Conservation (phyloP, 1,140 invertebrate genomes). For the Subanguina moxae region DNA sequence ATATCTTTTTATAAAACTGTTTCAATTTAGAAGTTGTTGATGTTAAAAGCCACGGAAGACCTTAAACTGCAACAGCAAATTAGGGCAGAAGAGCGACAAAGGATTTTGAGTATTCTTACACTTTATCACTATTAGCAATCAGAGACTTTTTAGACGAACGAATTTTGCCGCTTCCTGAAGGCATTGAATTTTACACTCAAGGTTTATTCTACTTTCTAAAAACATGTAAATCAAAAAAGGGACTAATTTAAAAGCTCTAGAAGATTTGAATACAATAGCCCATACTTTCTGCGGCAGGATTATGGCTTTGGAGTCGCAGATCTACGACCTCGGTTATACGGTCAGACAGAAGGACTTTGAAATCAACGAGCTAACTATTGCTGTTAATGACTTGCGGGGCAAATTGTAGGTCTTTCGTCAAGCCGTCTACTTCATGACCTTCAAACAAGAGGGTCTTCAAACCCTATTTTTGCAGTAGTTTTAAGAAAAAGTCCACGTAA, state of each 20-base stretch:
- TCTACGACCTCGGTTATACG: slow-evolving; percentile 94
- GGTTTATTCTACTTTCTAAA: neutral
- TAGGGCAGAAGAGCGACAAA: slow-evolving; percentile 91
- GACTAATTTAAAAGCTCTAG: slow-evolving; percentile 71
- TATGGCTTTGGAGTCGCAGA: slow-evolving; percentile 83
- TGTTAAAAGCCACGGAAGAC: slow-evolving; percentile 98
- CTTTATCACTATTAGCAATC: too few relatives aligned
- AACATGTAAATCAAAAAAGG: neutral
- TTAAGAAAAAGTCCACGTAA: too few relatives aligned
- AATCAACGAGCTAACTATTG: slow-evolving; percentile 96
- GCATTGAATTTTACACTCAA: neutral
- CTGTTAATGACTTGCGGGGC: slow-evolving; percentile 97
- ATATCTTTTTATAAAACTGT: too few relatives aligned
- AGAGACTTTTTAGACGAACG: slow-evolving; percentile 9
- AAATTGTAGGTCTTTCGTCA: slow-evolving; percentile 99
- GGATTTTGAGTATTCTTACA: slow-evolving; percentile 92
- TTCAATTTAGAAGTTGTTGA: slow-evolving; percentile 73
- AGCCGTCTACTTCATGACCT: too few relatives aligned
- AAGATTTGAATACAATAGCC: slow-evolving; percentile 88
- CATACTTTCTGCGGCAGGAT: slow-evolving; percentile 86
- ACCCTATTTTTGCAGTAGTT: too few relatives aligned
- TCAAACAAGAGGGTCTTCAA: too few relatives aligned
- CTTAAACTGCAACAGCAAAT: slow-evolving; percentile 97
- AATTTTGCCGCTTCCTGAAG: neutral
- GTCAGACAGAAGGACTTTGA: slow-evolving; percentile 89